Conservation (phyloP, 1,140 invertebrate genomes). For the Bombus haemorrhoidalis region DNA sequence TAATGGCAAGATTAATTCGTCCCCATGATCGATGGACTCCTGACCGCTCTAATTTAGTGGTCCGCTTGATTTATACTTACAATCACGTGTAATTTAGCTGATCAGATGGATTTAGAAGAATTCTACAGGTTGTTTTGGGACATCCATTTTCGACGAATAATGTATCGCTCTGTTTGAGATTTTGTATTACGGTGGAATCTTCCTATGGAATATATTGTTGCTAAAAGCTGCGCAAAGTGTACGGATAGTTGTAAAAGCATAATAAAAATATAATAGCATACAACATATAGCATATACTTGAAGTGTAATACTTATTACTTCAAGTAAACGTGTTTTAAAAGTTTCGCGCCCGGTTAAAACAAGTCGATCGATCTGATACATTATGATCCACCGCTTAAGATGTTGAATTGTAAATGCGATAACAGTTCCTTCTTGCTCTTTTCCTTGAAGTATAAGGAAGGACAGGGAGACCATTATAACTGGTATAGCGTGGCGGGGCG, state of each 20-base stretch:
- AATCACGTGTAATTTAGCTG: background rate
- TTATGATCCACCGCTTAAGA: constrained; percentile 18
- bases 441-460: background rate
- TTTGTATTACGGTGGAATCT: too few species aligned
- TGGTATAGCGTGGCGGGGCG: background rate
- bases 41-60: background rate
- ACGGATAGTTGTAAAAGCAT: too few species aligned
- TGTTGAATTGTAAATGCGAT: constrained; percentile 23
- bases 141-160: background rate
- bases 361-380: background rate
- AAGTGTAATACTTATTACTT: too few species aligned
- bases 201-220: too few species aligned
- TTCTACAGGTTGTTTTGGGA: background rate
- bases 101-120: background rate
- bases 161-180: too few species aligned
- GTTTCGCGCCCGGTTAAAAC: background rate
- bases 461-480: background rate
- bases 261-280: too few species aligned
- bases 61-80: background rate
- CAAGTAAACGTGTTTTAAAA: constrained; percentile 12
- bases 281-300: too few species aligned
- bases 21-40: background rate
- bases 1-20: constrained; percentile 16
- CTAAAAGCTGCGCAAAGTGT: too few species aligned
- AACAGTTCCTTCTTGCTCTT: background rate